phyloP scores from a whole-genome alignment of 2,113 vertebrate species.

The Tragelaphus imberbis region DNA sequence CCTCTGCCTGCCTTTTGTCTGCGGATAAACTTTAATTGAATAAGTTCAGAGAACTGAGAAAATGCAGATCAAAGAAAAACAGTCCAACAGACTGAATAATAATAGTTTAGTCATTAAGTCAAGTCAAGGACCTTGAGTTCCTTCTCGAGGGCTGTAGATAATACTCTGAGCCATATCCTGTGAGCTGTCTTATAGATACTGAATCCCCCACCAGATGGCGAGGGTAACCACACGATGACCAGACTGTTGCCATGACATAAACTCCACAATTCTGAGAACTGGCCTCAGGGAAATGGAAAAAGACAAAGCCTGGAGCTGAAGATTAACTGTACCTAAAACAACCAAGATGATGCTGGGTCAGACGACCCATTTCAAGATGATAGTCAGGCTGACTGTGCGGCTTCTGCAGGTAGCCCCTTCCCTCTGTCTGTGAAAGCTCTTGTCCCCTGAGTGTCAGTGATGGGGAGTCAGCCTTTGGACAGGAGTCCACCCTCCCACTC shows the following conservation, averaged over 20 bases:
- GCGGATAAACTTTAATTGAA: neutral
- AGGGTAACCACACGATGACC: neutral
- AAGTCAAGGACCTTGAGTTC: rapidly evolving
- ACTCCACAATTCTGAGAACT: neutral
- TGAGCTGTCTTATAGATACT: neutral
- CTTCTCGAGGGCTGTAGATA: neutral
- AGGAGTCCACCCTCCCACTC: neutral
- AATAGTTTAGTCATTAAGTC: neutral
- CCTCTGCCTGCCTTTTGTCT: neutral
- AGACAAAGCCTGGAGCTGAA: neutral
- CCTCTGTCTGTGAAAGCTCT: neutral
- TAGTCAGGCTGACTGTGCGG: neutral
- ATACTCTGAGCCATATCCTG: neutral
- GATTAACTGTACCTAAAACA: neutral
- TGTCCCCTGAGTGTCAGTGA: neutral
- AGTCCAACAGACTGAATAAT: neutral
- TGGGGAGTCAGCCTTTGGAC: neutral
- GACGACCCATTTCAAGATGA: neutral
- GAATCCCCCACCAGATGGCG: neutral
- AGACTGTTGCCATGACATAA: neutral
- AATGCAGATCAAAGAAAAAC: neutral
- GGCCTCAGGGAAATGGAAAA: neutral
- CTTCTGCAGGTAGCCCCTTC: neutral
- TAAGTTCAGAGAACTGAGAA: neutral
- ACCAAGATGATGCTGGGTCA: neutral